A percentile compares a stretch with the other conserved stretches of the same genome.
These are phyloP conservation scores for Sebastes iracundus DNA, from an alignment of 2,797 vertebrate species.

Conservation along the genomic window DNA sequence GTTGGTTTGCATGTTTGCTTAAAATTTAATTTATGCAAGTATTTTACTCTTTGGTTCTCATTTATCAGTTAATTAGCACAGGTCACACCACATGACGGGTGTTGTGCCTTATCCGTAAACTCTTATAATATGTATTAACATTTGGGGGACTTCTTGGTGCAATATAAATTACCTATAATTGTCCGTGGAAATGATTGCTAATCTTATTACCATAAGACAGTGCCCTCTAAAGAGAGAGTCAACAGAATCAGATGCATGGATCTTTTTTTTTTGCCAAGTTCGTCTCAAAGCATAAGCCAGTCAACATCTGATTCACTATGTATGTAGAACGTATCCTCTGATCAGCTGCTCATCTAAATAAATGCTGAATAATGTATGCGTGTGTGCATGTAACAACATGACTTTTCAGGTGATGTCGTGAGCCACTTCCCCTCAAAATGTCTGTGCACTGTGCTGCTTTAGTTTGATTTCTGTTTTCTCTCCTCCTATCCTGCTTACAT, in stretches of 20 bases:
- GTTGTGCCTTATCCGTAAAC: not conserved
- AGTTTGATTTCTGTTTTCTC: not conserved
- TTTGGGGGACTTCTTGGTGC: not conserved
- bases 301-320: no score
- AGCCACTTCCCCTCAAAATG: not conserved
- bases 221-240: not conserved
- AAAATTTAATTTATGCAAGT: not conserved
- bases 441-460: not conserved
- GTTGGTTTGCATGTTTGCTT: not conserved
- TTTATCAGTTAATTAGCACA: not conserved
- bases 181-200: not conserved
- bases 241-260: not conserved
- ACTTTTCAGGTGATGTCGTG: not conserved
- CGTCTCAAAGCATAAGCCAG: not conserved
- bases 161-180: not conserved
- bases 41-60: not conserved
- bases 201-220: not conserved
- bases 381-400: not conserved
- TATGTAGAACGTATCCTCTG: no score
- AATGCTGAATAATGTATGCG: not conserved
- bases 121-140: not conserved
- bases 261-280: not conserved
- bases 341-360: no score
- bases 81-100: not conserved
- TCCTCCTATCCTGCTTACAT: not conserved